These are phyloP conservation scores for Hiodon tergisus DNA, from an alignment of 2,113 vertebrate genomes.

Conservation along the genomic window DNA sequence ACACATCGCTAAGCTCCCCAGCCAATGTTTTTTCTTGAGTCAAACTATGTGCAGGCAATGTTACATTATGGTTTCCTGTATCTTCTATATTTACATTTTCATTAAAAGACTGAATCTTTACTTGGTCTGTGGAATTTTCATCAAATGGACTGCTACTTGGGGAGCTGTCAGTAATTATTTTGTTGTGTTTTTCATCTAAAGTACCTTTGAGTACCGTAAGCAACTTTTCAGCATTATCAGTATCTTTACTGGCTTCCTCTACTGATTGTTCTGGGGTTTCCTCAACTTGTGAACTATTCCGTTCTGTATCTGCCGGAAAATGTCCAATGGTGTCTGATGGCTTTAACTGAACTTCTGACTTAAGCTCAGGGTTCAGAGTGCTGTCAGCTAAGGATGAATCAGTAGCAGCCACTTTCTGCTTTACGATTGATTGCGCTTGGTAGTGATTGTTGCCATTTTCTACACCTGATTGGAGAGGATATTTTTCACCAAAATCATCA, in stretches of 20 bases:
- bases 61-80: background rate
- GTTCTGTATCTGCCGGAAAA: background rate
- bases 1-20: background rate
- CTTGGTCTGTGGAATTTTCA: background rate
- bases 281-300: conserved; percentile 2
- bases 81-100: background rate
- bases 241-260: conserved; percentile 1
- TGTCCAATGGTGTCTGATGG: conserved; percentile 5
- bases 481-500: background rate
- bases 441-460: background rate
- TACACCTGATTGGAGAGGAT: background rate
- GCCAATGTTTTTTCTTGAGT: background rate
- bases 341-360: conserved; percentile 3
- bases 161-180: background rate
- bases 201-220: background rate
- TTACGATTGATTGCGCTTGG: background rate
- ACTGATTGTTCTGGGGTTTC: background rate
- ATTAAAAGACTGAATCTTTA: background rate
- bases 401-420: background rate
- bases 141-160: background rate
- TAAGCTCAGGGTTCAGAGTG: conserved; percentile 1
- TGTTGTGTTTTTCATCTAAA: background rate
- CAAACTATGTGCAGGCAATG: background rate
- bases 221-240: background rate
- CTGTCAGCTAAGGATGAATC: background rate